A percentile compares a stretch with the other conserved stretches of the same genome.
These are phyloP conservation scores for Peromyscus californicus DNA, from an alignment of 2,113 vertebrate species.

Conservation along the genomic window DNA sequence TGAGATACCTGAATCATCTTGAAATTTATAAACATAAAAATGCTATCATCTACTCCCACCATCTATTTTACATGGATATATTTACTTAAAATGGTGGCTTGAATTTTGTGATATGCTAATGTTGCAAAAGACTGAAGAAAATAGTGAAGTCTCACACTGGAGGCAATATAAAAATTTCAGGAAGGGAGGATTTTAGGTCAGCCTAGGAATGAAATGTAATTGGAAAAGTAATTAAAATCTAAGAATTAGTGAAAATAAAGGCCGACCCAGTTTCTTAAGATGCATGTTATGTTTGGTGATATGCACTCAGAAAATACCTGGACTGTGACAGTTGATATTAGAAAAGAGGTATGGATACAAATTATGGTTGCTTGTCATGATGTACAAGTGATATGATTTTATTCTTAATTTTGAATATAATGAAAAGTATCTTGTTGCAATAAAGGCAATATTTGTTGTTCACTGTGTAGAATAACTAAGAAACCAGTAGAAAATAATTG, in stretches of 20 bases:
- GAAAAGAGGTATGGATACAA: neutral
- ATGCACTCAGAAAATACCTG: neutral
- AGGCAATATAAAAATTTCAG: neutral
- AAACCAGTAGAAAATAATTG: neutral
- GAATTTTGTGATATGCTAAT: constrained; percentile 33
- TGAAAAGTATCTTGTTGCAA: neutral
- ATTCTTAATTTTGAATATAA: neutral
- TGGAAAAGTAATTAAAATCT: neutral
- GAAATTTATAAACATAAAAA: neutral
- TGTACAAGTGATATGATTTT: neutral
- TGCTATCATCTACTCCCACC: neutral
- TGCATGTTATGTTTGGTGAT: neutral
- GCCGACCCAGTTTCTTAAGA: neutral
- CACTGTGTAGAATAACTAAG: neutral
- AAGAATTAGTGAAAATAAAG: neutral
- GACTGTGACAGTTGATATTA: neutral
- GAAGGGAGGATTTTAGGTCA: neutral
- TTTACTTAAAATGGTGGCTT: neutral
- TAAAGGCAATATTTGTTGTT: neutral
- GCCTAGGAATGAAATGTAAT: neutral
- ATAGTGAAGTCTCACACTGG: neutral
- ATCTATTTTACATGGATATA: neutral
- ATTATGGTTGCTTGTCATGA: neutral
- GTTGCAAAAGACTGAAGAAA: constrained; percentile 21
- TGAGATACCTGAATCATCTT: neutral